Evolutionary conservation across 2,888 invertebrate species (phyloP), one percentile per base, ranked within the genome.

Genomic region (Cheilosia soror): DNA sequence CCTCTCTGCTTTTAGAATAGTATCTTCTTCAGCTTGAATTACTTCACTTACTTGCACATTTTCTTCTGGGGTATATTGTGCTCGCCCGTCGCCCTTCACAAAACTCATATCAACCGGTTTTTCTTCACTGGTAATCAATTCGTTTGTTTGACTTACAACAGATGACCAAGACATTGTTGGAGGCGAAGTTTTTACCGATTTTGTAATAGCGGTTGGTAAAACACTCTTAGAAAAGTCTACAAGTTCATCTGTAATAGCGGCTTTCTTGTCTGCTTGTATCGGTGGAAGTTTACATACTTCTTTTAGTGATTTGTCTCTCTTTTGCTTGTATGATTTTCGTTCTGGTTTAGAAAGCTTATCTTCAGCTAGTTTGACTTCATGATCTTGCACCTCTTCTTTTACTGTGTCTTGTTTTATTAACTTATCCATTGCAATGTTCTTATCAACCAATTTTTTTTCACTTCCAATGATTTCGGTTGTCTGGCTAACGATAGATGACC

Each of bases 91-190:
- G 20, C 7, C 9, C 9, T 25, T 49, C 7, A 20, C 47, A 49
- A 49, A 9, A 7, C 13, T 13, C n/a, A 9, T 20, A 13, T 25
- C 49, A 9, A 27, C 49, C 11, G 49, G 6, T 9, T 27, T 51
- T 51, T 27, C 11, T 51, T 51, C 49, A 51, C 25, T 4, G 27
- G 11, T 51, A 25, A 81, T 51, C 5, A 33, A 75, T 51, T 79
- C 79, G 11, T 37, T 77, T 2, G 86, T 86, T 63, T 87, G 79
- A 40, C 73, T 86, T n/a, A 81, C 78, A 9, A 87, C n/a, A 31
- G 75, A 87, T 55, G 73, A 13, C 69, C 73, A 58, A 5, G 55
- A 31, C 20, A 11, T 49, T 47, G 33, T 7, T 47, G 25, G 20
- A 2, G 49, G 7, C 11, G 51, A 6, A 13, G 11, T 42, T 6